Evolutionary conservation across 2,888 invertebrate species (phyloP).

Genomic region (Synanthedon myopaeformis): DNA sequence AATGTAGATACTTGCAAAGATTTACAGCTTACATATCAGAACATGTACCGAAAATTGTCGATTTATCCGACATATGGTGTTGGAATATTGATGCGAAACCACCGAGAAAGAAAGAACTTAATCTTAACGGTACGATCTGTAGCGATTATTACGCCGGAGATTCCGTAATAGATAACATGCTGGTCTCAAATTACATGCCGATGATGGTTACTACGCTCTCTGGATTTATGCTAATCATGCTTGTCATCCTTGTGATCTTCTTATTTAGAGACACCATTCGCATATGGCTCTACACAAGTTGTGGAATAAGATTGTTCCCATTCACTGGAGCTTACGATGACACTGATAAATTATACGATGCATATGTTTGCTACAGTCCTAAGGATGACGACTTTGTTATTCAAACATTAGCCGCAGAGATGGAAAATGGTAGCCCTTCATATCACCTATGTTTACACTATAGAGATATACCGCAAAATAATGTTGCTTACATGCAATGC

Average conservation of each 20-base stretch:
- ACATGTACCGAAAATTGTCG: conserved; percentile 80
- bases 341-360: conserved; percentile 90
- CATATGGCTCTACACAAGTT: conserved; percentile 88
- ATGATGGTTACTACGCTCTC: conserved; percentile 84
- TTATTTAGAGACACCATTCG: conserved; percentile 88
- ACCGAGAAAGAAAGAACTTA: conserved; percentile 80
- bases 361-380: conserved; percentile 92
- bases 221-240: conserved; percentile 79
- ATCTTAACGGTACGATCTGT: conserved; percentile 86
- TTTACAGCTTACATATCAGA: conserved; percentile 84
- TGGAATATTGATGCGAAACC: conserved; percentile 77
- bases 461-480: conserved; percentile 81
- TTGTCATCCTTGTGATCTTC: conserved; percentile 82
- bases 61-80: conserved; percentile 82
- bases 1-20: conserved; percentile 88
- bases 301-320: conserved; percentile 85
- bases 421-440: conserved; percentile 84
- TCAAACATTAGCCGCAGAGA: conserved; percentile 85
- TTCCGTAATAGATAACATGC: conserved; percentile 83
- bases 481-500: conserved; percentile 75
- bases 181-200: conserved; percentile 86
- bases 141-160: conserved; percentile 87
- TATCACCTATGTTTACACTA: conserved; percentile 91
- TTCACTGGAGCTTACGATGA: conserved; percentile 80
- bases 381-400: conserved; percentile 93